Evolutionary conservation across 1,140 invertebrate genomes (phyloP).

Genomic region (Diorhabda carinulata): DNA sequence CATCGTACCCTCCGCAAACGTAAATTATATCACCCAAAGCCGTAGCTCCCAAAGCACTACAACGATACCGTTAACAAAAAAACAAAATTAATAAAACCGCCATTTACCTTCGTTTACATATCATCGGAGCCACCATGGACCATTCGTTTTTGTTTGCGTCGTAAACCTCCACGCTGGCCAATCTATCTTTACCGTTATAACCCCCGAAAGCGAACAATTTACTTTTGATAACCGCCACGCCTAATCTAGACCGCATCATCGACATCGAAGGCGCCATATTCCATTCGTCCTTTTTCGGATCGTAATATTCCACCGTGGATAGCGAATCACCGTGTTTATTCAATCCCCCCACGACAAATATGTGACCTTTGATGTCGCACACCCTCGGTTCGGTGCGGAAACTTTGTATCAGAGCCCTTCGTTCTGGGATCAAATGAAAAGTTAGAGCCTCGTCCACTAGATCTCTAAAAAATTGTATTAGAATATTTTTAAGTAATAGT

Average conservation of each 20-base stretch:
- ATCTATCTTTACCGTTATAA: slow-evolving; percentile 77
- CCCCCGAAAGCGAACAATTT: slow-evolving; percentile 72
- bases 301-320: slow-evolving; percentile 83
- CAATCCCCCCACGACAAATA: slow-evolving; percentile 85
- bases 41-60: slow-evolving; percentile 81
- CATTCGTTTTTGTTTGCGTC: slow-evolving; percentile 70
- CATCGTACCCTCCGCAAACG: slow-evolving; percentile 87
- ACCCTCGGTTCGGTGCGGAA: slow-evolving; percentile 72
- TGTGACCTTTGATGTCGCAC: slow-evolving; percentile 72
- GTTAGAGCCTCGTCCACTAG: slow-evolving; percentile 80
- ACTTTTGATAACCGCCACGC: slow-evolving; percentile 76
- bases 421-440: slow-evolving; percentile 81
- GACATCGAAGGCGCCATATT: slow-evolving; percentile 79
- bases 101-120: slow-evolving; percentile 71
- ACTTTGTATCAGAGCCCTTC: slow-evolving; percentile 69
- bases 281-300: slow-evolving; percentile 72
- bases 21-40: slow-evolving; percentile 75
- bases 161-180: slow-evolving; percentile 86
- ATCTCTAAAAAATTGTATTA: slow-evolving; percentile 54
- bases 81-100: not conserved
- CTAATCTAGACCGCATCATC: slow-evolving; percentile 77
- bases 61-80: slow-evolving; percentile 8
- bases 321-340: slow-evolving; percentile 82
- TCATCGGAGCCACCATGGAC: slow-evolving; percentile 77
- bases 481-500: not conserved